Conservation (phyloP, 2,888 invertebrate genomes). For the Dicyrtomina minuta region DNA sequence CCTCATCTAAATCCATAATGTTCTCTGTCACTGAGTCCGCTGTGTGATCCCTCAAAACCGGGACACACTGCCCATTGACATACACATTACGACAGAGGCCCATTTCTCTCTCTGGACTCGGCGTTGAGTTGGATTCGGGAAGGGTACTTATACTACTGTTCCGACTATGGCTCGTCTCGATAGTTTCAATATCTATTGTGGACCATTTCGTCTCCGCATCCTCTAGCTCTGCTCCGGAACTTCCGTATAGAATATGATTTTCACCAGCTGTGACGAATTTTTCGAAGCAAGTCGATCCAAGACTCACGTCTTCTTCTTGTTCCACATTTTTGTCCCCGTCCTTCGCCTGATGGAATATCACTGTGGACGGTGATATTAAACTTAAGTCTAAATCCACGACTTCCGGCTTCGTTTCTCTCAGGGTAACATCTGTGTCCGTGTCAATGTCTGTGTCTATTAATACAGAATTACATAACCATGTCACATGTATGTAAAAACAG, state of each 20-base stretch:
- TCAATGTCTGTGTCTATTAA: background rate
- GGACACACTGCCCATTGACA: background rate
- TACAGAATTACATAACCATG: background rate
- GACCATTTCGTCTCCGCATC: constrained; percentile 21
- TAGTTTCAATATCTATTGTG: constrained; percentile 23
- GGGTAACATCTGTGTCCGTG: background rate
- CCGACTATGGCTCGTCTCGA: constrained; percentile 23
- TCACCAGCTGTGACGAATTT: no score
- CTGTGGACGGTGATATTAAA: no score
- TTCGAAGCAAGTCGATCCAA: no score
- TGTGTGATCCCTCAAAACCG: no score
- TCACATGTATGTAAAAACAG: no score
- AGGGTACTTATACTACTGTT: constrained; percentile 24
- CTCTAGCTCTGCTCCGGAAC: no score
- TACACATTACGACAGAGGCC: background rate
- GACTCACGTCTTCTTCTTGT: background rate
- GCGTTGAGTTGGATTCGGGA: constrained; percentile 19
- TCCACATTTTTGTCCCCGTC: background rate
- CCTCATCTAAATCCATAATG: no score
- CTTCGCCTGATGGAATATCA: no score
- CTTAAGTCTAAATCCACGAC: no score
- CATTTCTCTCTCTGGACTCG: constrained; percentile 16
- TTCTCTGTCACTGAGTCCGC: no score
- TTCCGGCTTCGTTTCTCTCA: no score
- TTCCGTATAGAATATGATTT: no score